Evolutionary conservation across 1,140 invertebrate genomes (phyloP).

Genomic region (Hypothenemus hampei): DNA sequence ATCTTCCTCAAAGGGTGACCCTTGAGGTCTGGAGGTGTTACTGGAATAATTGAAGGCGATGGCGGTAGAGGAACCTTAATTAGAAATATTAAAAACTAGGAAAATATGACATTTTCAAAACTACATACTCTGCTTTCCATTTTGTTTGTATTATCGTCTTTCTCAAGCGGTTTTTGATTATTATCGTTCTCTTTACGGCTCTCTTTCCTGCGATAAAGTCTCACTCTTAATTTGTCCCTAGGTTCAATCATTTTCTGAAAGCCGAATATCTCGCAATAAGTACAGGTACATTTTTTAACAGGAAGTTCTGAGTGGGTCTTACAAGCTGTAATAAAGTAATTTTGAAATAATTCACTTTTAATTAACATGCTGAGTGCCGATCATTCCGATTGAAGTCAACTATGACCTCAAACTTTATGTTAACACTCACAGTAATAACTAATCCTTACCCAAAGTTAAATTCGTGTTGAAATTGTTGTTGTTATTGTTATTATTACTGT

Average conservation of each 20-base stretch:
- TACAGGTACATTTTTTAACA: slow-evolving; percentile 40
- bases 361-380: too few relatives aligned
- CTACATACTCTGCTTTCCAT: slow-evolving; percentile 24
- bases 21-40: slow-evolving; percentile 24
- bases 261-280: slow-evolving; percentile 41
- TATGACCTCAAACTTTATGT: too few relatives aligned
- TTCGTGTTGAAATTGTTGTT: too few relatives aligned
- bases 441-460: too few relatives aligned
- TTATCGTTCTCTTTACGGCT: slow-evolving; percentile 24
- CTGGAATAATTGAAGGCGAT: slow-evolving; percentile 27
- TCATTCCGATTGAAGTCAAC: too few relatives aligned
- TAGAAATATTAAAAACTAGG: background rate
- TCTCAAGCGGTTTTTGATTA: slow-evolving; percentile 2
- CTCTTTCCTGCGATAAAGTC: slow-evolving; percentile 43
- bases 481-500: background rate
- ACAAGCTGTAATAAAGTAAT: too few relatives aligned
- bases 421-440: too few relatives aligned
- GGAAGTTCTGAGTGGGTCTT: slow-evolving; percentile 12
- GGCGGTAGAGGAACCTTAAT: slow-evolving; percentile 25
- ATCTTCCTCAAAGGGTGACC: slow-evolving; percentile 10
- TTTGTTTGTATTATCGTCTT: slow-evolving; percentile 13
- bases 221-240: slow-evolving; percentile 47
- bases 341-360: too few relatives aligned
- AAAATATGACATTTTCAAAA: background rate
- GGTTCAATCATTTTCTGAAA: slow-evolving; percentile 45